A percentile compares a stretch with the other conserved stretches of the same genome.
phyloP scores from a whole-genome alignment of 2,113 vertebrate genomes.

The Psephotus haematonotus region DNA sequence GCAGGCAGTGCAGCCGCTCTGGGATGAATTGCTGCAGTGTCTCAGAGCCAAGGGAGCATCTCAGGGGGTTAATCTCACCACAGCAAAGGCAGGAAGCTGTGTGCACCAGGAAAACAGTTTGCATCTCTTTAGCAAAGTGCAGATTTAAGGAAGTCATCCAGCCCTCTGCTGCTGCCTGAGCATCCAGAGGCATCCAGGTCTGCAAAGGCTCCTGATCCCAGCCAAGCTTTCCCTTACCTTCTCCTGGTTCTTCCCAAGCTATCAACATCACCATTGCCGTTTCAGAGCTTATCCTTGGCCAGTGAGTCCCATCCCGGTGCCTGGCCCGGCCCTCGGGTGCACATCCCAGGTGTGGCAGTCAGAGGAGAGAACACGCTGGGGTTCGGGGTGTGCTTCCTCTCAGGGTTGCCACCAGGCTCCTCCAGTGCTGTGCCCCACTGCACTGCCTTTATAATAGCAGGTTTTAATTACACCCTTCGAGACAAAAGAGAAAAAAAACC shows the following conservation, averaged over 20 bases:
- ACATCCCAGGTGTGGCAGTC: slow-evolving; percentile 44
- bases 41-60: background rate
- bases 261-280: rapidly evolving
- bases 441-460: background rate
- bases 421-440: background rate
- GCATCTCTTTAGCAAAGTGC: background rate
- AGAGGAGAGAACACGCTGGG: background rate
- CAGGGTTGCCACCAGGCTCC: background rate
- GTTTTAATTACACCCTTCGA: slow-evolving; percentile 23
- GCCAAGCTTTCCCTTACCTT: background rate
- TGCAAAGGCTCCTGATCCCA: background rate
- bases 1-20: background rate
- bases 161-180: background rate
- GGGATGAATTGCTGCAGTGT: background rate
- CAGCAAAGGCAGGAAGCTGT: background rate
- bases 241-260: background rate
- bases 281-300: rapidly evolving
- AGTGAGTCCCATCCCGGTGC: background rate
- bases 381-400: slow-evolving; percentile 40
- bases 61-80: background rate
- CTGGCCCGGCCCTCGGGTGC: background rate
- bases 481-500: background rate
- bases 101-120: background rate
- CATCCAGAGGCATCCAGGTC: rapidly evolving
- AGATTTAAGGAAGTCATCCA: background rate